Conservation (phyloP, 2,797 vertebrate genomes). For the Aeoliscus strigatus region DNA sequence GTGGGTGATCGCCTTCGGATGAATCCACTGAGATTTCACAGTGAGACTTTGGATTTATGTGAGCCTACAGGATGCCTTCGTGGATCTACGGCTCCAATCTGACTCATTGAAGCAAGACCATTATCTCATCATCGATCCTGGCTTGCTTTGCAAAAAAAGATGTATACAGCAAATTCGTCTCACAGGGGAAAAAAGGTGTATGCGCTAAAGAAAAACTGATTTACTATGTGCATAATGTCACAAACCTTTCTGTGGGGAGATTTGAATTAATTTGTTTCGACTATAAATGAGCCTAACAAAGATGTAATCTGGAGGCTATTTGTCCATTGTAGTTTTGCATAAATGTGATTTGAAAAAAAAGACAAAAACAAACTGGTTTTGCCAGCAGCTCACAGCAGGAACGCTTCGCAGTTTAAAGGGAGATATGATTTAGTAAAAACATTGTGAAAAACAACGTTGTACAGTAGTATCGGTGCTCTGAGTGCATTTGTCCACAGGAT, state of each 20-base stretch:
- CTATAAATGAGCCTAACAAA: slow-evolving; percentile 30
- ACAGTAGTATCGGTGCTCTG: no score
- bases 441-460: no score
- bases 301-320: slow-evolving; percentile 32
- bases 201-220: slow-evolving; percentile 27
- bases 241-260: slow-evolving; percentile 18
- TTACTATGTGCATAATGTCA: slow-evolving; percentile 42
- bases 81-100: slow-evolving; percentile 5
- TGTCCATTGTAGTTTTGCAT: slow-evolving; percentile 17
- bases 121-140: slow-evolving; percentile 5
- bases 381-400: background rate
- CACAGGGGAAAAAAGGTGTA: no score
- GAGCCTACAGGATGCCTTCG: background rate
- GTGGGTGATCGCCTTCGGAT: no score
- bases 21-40: background rate
- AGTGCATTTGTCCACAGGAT: background rate
- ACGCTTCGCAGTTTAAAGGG: background rate
- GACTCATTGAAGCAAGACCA: background rate
- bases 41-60: background rate
- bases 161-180: no score
- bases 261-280: slow-evolving; percentile 33
- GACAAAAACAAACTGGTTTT: slow-evolving; percentile 22
- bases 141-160: no score
- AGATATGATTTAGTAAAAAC: no score
- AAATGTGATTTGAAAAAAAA: slow-evolving; percentile 26